Base-by-base conservation (phyloP, 2,888 invertebrate species). In the Cosmopolites sordidus region DNA sequence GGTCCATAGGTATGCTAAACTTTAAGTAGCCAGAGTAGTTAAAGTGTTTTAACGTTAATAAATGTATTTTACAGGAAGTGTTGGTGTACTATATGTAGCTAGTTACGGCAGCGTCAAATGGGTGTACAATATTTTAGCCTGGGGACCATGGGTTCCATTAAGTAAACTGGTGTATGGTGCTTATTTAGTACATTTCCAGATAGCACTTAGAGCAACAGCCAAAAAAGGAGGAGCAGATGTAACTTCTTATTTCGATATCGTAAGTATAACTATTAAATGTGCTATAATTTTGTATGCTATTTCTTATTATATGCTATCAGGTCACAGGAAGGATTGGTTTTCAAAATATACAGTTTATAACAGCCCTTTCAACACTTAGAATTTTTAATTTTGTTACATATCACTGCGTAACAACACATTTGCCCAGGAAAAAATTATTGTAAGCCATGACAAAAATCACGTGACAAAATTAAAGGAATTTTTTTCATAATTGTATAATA, bases 121-220 rank as follows among this genome's bases (percentile, higher is more conserved):
- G 40, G 56, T 71, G n/a, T 65, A 67, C 38, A 61, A 76, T 74
- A 74, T 79, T 51, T 66, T 82, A 3, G 73, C 75, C 39, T 83
- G 82, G 82, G 75, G 73, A 51, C 77, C 79, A 0, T 82, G 79
- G 77, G 76, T 78, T 27, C 79, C 81, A 0, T 71, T 83, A 1
- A 80, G 82, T 60, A 76, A 81, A 40, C 71, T 83, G 30, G 74
- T 79, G 0, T 83, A 82, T 63, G 81, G 81, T 0, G 74, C 81
- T 8, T 83, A 82, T 64, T 67, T 83, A 48, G 73, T 78, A 1
- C 83, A 83, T 65, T 72, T 78, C 51, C 58, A 77, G 17, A 69
- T 81, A 43, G 79, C 81, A 51, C 65, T 75, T 1, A 66, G 80
- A 15, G 75, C 76, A 40, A 76, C 78, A 1, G 79, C 75, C 33